Base-by-base conservation (phyloP, 1,140 invertebrate genomes). In the Drosophila ambigua region DNA sequence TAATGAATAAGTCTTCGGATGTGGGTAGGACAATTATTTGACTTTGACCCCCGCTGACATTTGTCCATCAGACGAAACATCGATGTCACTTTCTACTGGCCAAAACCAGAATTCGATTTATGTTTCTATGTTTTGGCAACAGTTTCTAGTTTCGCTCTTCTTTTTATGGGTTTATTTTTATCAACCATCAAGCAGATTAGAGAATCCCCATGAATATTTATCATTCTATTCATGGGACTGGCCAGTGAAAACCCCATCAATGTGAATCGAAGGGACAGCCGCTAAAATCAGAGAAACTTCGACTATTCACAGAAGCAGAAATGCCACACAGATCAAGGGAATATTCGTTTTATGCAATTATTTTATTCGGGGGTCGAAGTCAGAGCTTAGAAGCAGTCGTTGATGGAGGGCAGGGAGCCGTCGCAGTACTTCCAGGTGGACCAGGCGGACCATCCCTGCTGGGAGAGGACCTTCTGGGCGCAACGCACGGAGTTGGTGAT, bases 381-480 rank as follows among this genome's bases (percentile, higher is more conserved):
- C 2, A 35, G 24, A 31, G 54, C 20, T 80, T 81, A 81, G 61
- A 84, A 87, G 44, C 71, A 83, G 35, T 54, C 44, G 26, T 81
- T 31, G 52, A 90, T 88, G 68, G 72, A 82, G 5, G 87, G 80
- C 62, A 89, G 52, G 15, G 23, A 35, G 6, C 79, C 79, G 48
- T 39, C 71, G 68, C 87, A 90, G 63, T 26, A 84, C 4, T 79
- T 24, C 83, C 85, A 90, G 45, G 74, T 83, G 63, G 77, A 75
- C 88, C 88, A 90, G 44, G 88, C 88, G 4, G 76, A 58, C 82
- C 82, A 91, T 23, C 90, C 90, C 69, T 90, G 89, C 53, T 90
- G 67, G 53, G 55, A 15, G 8, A 61, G 79, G 5, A 91, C 53
- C 66, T 83, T 77, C 66, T 82, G 76, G 53, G 90, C 88, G 15